Percentiles rank a stretch among this genome's conserved stretches.
Conservation (phyloP, 2,797 vertebrate genomes). For the Enteromius paludinosus region DNA sequence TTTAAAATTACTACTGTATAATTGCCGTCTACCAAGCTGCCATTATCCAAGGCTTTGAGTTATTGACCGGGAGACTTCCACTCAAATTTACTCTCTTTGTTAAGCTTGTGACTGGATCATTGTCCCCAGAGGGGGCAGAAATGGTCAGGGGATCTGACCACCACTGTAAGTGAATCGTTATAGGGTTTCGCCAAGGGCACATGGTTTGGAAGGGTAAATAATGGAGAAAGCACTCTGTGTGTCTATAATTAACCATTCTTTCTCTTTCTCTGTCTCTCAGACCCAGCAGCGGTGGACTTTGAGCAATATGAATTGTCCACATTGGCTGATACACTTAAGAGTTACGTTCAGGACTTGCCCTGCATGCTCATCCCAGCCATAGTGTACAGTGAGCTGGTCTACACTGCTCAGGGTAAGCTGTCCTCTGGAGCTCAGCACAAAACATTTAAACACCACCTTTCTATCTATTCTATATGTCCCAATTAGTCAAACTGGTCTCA, state of each 20-base stretch:
- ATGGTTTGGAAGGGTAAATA: constrained; percentile 31
- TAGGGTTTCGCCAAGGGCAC: constrained; percentile 40
- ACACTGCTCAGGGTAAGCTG: constrained; percentile 76
- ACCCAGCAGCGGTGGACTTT: constrained; percentile 68
- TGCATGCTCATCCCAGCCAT: constrained; percentile 70
- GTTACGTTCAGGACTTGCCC: constrained; percentile 72
- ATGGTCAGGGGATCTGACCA: constrained; percentile 38
- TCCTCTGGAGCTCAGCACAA: neutral
- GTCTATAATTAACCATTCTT: constrained; percentile 35
- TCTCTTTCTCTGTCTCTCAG: constrained; percentile 55
- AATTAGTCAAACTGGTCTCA: no score
- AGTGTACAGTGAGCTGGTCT: constrained; percentile 77
- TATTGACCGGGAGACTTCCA: constrained; percentile 56
- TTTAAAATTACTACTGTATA: constrained; percentile 61
- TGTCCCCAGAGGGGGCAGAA: constrained; percentile 26
- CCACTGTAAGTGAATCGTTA: constrained; percentile 41
- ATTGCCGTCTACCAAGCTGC: constrained; percentile 53
- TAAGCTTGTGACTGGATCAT: constrained; percentile 34
- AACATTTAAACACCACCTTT: no score
- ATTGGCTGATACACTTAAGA: constrained; percentile 72
- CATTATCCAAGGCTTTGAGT: constrained; percentile 54
- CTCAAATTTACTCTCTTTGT: constrained; percentile 45
- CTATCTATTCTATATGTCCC: no score
- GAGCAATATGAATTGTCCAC: constrained; percentile 71
- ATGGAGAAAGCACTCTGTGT: constrained; percentile 19